Evolutionary conservation across 2,888 invertebrate species (phyloP).

Genomic region (Epinotia nisella): DNA sequence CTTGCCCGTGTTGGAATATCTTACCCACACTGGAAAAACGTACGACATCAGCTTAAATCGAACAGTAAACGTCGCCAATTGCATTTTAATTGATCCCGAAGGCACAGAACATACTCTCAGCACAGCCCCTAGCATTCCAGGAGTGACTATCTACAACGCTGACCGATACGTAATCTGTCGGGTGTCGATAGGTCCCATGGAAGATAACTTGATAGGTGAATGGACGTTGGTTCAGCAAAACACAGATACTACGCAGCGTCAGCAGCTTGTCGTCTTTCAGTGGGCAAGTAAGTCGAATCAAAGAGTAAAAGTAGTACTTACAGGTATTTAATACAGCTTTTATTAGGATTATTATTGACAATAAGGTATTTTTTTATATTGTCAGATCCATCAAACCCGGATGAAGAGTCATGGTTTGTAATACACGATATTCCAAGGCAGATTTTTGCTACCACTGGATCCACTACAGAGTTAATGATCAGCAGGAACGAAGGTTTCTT

Average conservation of each 20-base stretch:
- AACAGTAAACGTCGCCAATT: conserved; percentile 33
- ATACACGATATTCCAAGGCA: conserved; percentile 20
- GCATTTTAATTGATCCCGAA: conserved; percentile 21
- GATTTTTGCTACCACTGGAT: conserved; percentile 16
- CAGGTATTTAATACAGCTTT: no score
- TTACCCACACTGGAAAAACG: conserved; percentile 35
- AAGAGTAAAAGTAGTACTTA: neutral
- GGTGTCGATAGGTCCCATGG: conserved; percentile 42
- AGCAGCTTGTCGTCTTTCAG: conserved; percentile 25
- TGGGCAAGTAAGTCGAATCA: conserved; percentile 40
- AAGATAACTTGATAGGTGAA: conserved; percentile 35
- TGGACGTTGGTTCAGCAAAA: conserved; percentile 41
- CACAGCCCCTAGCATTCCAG: conserved; percentile 20
- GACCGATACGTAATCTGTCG: conserved; percentile 39
- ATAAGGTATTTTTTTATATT: neutral
- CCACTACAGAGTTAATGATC: conserved; percentile 24
- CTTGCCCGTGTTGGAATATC: conserved; percentile 37
- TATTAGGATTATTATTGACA: no score
- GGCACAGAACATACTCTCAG: conserved; percentile 30
- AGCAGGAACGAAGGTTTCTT: conserved; percentile 34
- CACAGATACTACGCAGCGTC: conserved; percentile 25
- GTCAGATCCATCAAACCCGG: conserved; percentile 36
- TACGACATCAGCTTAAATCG: conserved; percentile 41
- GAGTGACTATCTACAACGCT: conserved; percentile 24
- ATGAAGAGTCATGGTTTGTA: conserved; percentile 39